Evolutionary conservation across 2,888 invertebrate genomes (phyloP).

Genomic region (Drosophila histrio): DNA sequence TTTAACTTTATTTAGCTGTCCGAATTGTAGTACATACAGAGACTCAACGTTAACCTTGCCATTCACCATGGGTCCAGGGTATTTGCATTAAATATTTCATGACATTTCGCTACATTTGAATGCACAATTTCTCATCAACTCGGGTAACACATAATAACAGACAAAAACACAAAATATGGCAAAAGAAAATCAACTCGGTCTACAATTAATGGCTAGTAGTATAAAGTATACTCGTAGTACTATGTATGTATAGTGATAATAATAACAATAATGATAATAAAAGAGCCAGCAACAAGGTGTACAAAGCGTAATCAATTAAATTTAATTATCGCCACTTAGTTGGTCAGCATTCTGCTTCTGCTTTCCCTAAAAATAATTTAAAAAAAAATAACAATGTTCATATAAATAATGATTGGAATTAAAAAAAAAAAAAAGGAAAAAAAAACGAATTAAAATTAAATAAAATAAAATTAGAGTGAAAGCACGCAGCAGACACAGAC

Average conservation of each 20-base stretch:
- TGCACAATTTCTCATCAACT: slow-evolving; percentile 15
- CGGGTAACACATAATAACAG: not conserved
- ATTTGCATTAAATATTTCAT: slow-evolving; percentile 2
- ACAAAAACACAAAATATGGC: not conserved
- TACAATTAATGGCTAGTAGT: slow-evolving; percentile 17
- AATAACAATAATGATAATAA: slow-evolving; percentile 2
- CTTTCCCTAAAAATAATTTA: not conserved
- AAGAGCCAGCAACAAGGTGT: slow-evolving; percentile 13
- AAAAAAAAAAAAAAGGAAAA: not conserved
- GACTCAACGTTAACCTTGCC: not conserved
- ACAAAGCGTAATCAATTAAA: slow-evolving; percentile 33
- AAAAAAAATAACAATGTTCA: not conserved
- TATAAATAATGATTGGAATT: slow-evolving; percentile 8
- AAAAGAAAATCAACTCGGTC: not conserved
- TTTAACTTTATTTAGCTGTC: no score
- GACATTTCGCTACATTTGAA: not conserved
- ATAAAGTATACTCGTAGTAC: not conserved
- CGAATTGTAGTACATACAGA: no score
- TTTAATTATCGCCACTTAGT: slow-evolving; percentile 24
- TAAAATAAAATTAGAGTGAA: not conserved
- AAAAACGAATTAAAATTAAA: not conserved
- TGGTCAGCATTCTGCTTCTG: slow-evolving; percentile 11
- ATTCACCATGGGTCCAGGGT: not conserved
- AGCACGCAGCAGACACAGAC: slow-evolving; percentile 1
- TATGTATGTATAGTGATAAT: not conserved